Percentiles rank a stretch among this genome's conserved stretches.
These are phyloP conservation scores for Drosophila murphyi DNA, from an alignment of 1,140 invertebrate species.

Conservation along the genomic window DNA sequence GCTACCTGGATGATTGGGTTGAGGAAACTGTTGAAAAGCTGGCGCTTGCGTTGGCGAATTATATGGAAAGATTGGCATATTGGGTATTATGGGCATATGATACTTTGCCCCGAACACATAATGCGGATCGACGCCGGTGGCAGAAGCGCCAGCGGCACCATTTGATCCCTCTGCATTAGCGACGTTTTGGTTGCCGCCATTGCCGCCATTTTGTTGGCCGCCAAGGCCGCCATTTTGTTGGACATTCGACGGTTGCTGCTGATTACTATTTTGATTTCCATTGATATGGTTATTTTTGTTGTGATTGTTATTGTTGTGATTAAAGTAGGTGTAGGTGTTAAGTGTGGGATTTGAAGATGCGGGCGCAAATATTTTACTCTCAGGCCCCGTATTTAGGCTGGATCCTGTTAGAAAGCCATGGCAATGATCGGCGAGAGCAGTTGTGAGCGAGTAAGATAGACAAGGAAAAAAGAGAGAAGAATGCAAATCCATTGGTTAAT, in stretches of 20 bases:
- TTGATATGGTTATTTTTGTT: constrained; percentile 41
- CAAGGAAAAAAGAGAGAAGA: constrained; percentile 38
- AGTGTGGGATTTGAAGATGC: constrained; percentile 81
- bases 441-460: constrained; percentile 9
- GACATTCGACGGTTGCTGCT: constrained; percentile 2
- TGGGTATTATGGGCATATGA: constrained; percentile 78
- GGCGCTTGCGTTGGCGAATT: constrained; percentile 80
- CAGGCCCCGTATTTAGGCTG: constrained; percentile 80
- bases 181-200: not conserved
- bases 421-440: constrained; percentile 3
- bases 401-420: constrained; percentile 67
- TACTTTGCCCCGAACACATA: constrained; percentile 83
- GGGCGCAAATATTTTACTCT: constrained; percentile 81
- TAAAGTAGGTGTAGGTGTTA: constrained; percentile 75
- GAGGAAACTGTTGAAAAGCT: constrained; percentile 83
- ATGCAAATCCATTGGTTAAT: constrained; percentile 12
- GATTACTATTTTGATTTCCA: constrained; percentile 3
- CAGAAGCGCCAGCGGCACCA: constrained; percentile 68
- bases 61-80: constrained; percentile 83
- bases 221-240: constrained; percentile 34
- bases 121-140: constrained; percentile 77
- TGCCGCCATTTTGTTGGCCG: constrained; percentile 5
- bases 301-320: constrained; percentile 44
- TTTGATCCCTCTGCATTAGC: constrained; percentile 14
- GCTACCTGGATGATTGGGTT: constrained; percentile 83